A percentile compares a stretch with the other conserved stretches of the same genome.
Conservation (phyloP, 2,113 vertebrate species). For the Tauraco erythrolophus region DNA sequence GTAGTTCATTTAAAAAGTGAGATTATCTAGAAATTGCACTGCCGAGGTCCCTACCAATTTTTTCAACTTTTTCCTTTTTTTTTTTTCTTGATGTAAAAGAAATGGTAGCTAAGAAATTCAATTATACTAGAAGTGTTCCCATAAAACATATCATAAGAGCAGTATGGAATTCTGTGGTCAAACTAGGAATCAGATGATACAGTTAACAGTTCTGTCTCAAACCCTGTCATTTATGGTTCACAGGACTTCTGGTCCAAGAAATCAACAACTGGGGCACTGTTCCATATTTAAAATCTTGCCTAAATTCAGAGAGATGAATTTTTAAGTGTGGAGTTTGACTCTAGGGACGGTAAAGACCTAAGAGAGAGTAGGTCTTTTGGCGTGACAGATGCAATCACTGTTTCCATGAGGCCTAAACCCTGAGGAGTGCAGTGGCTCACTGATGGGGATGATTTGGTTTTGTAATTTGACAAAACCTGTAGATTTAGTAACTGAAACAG, state of each 20-base stretch:
- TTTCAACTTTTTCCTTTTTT: neutral
- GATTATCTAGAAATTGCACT: neutral
- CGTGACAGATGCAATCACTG: neutral
- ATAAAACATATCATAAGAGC: neutral
- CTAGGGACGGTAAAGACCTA: neutral
- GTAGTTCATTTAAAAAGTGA: neutral
- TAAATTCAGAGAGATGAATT: neutral
- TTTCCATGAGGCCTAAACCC: neutral
- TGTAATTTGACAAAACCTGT: conserved; percentile 54
- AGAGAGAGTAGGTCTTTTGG: neutral
- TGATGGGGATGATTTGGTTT: neutral
- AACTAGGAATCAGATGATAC: neutral
- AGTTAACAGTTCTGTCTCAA: neutral
- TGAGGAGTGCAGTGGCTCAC: neutral
- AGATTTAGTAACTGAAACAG: conserved; percentile 28
- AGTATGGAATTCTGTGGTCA: neutral
- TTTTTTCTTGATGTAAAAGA: neutral
- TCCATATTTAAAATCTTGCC: neutral
- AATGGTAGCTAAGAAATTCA: neutral
- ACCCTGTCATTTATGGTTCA: neutral
- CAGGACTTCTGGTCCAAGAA: neutral
- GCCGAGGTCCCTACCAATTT: neutral
- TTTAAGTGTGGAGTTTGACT: neutral
- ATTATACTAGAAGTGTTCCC: neutral
- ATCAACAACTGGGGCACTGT: neutral